Evolutionary conservation across 2,888 invertebrate genomes (phyloP), one percentile per base, ranked within the genome.

Genomic region (Scrobipalpa costella): DNA sequence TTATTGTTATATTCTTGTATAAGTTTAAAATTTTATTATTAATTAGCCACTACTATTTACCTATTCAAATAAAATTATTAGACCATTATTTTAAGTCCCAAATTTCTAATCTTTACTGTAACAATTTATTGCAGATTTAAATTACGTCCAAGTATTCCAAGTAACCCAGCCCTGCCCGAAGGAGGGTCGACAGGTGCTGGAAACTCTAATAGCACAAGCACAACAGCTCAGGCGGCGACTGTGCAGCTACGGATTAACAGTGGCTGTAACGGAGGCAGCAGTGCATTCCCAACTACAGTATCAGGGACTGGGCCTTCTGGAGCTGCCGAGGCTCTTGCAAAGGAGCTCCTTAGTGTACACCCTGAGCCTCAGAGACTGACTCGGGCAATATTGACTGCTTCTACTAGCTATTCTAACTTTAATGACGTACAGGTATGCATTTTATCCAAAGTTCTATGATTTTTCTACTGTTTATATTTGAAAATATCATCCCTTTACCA

Each of bases 301-400:
- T 78, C 82, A 1, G 91, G 89, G 0, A 69, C 79, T 0, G 90
- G 90, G 0, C 80, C 85, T 1, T 78, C 86, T 0, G 88, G 88
- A 15, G 90, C 79, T 17, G 88, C 87, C 15, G 90, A 90, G 66
- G 79, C 82, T 21, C 75, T 91, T 40, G 87, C 81, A 2, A 87
- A 86, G 63, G 92, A 88, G 73, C 83, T 92, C 79, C 86, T 88
- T 68, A 91, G 71, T 84, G 86, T 83, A 66, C 92, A 83, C 64
- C 83, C 88, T 3, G 93, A 90, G 63, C 92, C 93, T 64, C 93
- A 93, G 70, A 87, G 88, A 63, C 82, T 93, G 70, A 86, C 92
- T 7, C 79, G 92, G 59, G 92, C 92, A 55, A 87, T 92, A 68
- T 87, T 92, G 58, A 90, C 93, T 13, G 90, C 93, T 63, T 89